These are phyloP conservation scores for Meghimatium bilineatum DNA, from an alignment of 2,888 invertebrate species.

Conservation along the genomic window DNA sequence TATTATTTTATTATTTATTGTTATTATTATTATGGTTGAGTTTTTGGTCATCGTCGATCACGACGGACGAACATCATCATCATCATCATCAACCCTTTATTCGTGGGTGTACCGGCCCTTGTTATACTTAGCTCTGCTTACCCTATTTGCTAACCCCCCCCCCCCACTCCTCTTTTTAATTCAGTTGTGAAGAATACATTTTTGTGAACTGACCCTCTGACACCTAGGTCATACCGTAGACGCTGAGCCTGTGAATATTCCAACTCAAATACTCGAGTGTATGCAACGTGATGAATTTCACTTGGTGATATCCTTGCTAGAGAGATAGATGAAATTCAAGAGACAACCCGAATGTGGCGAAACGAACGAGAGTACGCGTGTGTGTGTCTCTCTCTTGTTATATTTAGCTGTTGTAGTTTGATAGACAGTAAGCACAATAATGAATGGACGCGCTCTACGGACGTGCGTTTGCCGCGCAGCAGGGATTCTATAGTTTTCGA, in stretches of 20 bases:
- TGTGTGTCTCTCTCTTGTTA: background rate
- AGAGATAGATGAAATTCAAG: background rate
- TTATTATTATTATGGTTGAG: too few relatives aligned
- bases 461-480: background rate
- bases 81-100: background rate
- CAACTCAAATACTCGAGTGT: background rate
- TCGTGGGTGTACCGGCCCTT: background rate
- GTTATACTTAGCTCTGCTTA: background rate
- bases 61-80: too few relatives aligned
- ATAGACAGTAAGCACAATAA: background rate
- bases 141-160: background rate
- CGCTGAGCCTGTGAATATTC: background rate
- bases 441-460: background rate
- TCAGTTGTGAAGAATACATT: background rate
- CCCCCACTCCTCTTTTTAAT: too few relatives aligned
- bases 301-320: background rate
- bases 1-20: too few relatives aligned
- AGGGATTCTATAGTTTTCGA: background rate
- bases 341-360: background rate
- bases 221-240: background rate
- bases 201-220: background rate
- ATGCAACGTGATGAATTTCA: background rate
- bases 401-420: background rate
- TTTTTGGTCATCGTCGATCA: too few relatives aligned
- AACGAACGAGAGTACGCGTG: background rate